A percentile compares a stretch with the other conserved stretches of the same genome.
phyloP scores from a whole-genome alignment of 1,140 invertebrate species.

The Drosophila virilis region DNA sequence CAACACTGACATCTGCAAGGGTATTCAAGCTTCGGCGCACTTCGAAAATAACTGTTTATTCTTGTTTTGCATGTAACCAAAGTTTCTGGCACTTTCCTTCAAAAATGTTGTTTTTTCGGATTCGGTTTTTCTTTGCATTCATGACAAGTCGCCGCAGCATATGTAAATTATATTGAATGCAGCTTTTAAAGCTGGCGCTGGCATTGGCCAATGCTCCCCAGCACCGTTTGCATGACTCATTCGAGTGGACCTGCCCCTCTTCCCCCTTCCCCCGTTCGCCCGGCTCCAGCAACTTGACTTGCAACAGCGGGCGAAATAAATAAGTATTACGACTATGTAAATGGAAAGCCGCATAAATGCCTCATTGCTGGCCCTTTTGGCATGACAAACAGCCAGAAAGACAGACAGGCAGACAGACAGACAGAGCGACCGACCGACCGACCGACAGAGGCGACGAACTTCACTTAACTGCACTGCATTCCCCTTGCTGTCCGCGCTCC shows the following conservation, averaged over 20 bases:
- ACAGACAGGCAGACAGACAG: constrained; percentile 17
- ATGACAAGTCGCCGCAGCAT: constrained; percentile 18
- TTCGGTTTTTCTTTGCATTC: constrained; percentile 7
- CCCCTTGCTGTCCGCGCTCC: background rate
- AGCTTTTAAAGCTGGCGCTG: constrained; percentile 19
- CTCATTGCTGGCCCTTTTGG: constrained; percentile 38
- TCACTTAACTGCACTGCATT: constrained; percentile 17
- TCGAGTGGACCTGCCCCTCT: constrained; percentile 1
- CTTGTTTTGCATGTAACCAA: constrained; percentile 5
- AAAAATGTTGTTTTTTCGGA: background rate
- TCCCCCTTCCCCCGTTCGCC: constrained; percentile 5
- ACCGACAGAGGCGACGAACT: constrained; percentile 43
- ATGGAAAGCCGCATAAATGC: constrained; percentile 80
- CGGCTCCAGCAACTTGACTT: constrained; percentile 1
- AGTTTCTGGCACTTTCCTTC: constrained; percentile 21
- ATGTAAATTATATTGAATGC: constrained; percentile 34
- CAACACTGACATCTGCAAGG: background rate
- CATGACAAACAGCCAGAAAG: constrained; percentile 32
- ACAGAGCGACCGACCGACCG: constrained; percentile 33
- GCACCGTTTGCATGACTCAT: constrained; percentile 39
- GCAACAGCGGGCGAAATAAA: constrained; percentile 56
- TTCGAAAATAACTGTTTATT: background rate
- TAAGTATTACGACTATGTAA: constrained; percentile 71
- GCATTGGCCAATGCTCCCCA: constrained; percentile 23
- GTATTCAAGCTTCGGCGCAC: background rate